Evolutionary conservation across 2,113 vertebrate genomes (phyloP).

Genomic region (Prunella fulvescens): DNA sequence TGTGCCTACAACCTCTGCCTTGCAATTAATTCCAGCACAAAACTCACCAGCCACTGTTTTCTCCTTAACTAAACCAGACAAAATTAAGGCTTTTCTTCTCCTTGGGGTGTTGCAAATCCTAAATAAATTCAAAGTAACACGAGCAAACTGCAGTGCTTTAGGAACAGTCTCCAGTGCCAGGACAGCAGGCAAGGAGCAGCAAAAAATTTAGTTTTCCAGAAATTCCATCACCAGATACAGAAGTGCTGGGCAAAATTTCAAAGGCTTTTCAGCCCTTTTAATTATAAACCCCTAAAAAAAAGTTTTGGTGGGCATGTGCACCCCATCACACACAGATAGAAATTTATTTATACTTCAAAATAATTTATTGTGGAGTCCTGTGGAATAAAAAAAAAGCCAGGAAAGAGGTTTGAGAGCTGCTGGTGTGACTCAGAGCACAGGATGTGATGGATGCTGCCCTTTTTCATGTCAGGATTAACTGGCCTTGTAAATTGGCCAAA

Average conservation of each 20-base stretch:
- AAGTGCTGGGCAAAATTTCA: background rate
- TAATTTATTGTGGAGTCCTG: background rate
- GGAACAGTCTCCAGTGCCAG: background rate
- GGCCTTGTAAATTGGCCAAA: background rate
- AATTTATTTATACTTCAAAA: background rate
- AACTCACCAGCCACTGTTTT: background rate
- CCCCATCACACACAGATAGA: too few species aligned
- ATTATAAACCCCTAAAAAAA: background rate
- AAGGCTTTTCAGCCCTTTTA: background rate
- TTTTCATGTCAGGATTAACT: constrained; percentile 40
- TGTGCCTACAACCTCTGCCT: fast-evolving
- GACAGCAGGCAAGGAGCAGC: background rate
- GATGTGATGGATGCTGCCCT: background rate
- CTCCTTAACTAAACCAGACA: background rate
- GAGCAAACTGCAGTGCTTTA: background rate
- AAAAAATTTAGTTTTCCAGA: background rate
- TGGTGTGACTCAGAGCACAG: background rate
- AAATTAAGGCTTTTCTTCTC: background rate
- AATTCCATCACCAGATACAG: fast-evolving
- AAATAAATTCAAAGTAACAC: fast-evolving
- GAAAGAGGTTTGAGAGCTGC: background rate
- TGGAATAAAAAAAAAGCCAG: background rate
- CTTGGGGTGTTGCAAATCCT: background rate
- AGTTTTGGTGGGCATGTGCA: fast-evolving
- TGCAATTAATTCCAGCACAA: background rate